Percentiles rank a stretch among this genome's conserved stretches.
phyloP scores from a whole-genome alignment of 2,113 vertebrate genomes.

The Scalopus aquaticus region DNA sequence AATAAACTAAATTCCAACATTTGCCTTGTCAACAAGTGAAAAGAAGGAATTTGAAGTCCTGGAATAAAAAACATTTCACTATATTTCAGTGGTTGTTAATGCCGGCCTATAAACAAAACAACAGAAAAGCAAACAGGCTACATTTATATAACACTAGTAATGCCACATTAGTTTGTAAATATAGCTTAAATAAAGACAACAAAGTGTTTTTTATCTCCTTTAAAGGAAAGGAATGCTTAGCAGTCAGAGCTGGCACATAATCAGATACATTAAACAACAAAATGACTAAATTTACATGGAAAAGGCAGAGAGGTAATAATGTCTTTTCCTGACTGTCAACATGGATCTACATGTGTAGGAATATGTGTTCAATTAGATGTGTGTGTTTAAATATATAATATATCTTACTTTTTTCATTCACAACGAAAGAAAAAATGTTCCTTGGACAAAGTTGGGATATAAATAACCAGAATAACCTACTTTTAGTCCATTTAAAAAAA shows the following conservation, averaged over 20 bases:
- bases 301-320: neutral
- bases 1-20: slow-evolving; percentile 6
- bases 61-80: neutral
- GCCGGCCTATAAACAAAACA: neutral
- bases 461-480: neutral
- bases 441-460: neutral
- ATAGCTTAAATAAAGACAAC: slow-evolving; percentile 17
- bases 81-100: slow-evolving; percentile 22
- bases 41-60: neutral
- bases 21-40: neutral
- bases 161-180: neutral
- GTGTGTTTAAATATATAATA: neutral
- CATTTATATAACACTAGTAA: neutral
- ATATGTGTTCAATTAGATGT: neutral
- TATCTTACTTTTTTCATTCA: neutral
- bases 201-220: neutral
- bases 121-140: neutral
- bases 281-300: neutral
- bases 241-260: neutral
- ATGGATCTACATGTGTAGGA: neutral
- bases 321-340: neutral
- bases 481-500: neutral
- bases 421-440: neutral
- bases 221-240: slow-evolving; percentile 15
- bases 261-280: neutral